Conservation (phyloP, 1,140 invertebrate genomes). For the Frieseomelitta varia region DNA sequence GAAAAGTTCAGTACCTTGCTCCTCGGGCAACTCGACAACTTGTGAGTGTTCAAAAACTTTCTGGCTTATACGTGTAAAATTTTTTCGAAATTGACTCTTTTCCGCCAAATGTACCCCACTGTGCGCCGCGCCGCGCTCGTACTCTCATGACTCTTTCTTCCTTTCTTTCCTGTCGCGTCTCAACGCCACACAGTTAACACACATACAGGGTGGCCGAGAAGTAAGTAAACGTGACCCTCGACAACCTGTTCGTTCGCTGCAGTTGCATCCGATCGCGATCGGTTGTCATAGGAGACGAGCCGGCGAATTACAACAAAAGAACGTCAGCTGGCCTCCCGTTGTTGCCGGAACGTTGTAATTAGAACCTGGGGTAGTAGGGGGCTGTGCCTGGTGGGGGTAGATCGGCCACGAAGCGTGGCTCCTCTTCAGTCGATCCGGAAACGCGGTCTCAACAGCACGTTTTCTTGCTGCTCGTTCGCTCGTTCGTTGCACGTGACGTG, state of each 20-base stretch:
- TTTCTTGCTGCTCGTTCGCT: background rate
- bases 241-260: constrained; percentile 9
- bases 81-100: no score
- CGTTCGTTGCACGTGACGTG: constrained; percentile 44
- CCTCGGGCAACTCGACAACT: no score
- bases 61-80: no score
- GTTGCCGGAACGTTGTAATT: constrained; percentile 23
- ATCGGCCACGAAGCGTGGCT: constrained; percentile 62
- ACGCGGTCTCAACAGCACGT: constrained; percentile 57
- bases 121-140: no score
- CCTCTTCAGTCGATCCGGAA: constrained; percentile 70
- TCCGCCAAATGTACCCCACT: no score
- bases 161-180: background rate
- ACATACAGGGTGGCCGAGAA: constrained; percentile 20
- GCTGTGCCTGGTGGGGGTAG: constrained; percentile 35
- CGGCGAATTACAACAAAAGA: constrained; percentile 16
- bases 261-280: background rate
- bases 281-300: constrained; percentile 27
- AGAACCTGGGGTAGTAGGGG: background rate
- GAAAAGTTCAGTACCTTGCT: no score
- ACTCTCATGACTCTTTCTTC: background rate
- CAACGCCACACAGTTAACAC: background rate
- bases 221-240: background rate
- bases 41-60: no score
- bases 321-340: constrained; percentile 32